Conservation (phyloP, 2,113 vertebrate species). For the Phrynosoma platyrhinos region DNA sequence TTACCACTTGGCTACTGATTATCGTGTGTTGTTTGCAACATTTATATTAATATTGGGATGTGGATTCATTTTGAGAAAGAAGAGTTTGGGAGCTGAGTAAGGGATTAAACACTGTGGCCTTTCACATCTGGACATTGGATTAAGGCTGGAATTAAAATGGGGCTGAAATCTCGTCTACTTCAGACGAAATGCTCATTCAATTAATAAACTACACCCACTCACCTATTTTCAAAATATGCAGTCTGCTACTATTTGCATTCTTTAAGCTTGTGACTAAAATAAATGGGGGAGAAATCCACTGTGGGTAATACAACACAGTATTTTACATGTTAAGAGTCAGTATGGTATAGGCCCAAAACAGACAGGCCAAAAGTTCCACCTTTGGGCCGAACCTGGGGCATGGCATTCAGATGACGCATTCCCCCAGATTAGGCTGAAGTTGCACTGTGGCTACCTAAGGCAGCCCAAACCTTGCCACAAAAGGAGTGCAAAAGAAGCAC, state of each 20-base stretch:
- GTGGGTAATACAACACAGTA: neutral
- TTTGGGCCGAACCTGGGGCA: too few species aligned
- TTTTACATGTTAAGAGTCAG: neutral
- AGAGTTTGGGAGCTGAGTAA: conserved; percentile 42
- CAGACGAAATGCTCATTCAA: conserved; percentile 27
- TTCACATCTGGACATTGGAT: conserved; percentile 46
- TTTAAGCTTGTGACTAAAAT: conserved; percentile 26
- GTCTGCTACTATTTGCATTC: conserved; percentile 29
- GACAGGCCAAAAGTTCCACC: too few species aligned
- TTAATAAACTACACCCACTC: neutral
- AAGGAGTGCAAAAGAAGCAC: too few species aligned
- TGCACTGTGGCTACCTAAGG: too few species aligned
- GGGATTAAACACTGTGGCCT: conserved; percentile 52
- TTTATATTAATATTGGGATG: conserved; percentile 27
- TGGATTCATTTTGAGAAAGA: conserved; percentile 23
- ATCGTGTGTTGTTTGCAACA: conserved; percentile 19
- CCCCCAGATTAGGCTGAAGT: too few species aligned
- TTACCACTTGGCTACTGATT: conserved; percentile 33
- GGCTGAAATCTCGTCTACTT: conserved; percentile 42
- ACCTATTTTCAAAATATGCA: neutral
- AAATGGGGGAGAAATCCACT: neutral
- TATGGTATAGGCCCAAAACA: too few species aligned
- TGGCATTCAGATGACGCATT: too few species aligned
- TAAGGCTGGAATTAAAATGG: conserved; percentile 53
- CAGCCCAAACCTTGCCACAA: too few species aligned